Base-by-base conservation (phyloP, 2,888 invertebrate genomes). In the Cantharis flavilabris region DNA sequence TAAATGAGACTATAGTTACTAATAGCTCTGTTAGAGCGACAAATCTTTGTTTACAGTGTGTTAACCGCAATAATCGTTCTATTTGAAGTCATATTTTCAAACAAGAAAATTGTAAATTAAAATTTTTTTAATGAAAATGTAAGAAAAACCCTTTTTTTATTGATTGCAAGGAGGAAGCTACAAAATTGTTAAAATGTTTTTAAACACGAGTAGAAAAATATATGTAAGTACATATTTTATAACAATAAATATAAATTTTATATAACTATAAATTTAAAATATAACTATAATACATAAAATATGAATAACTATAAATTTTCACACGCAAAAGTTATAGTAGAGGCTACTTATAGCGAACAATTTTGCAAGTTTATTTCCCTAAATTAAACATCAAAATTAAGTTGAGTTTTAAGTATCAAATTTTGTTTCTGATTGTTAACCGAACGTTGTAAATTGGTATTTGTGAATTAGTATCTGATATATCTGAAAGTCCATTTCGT, bases 401-500 rank as follows among this genome's bases (percentile, higher is more conserved):
- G 49, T 49, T 49, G 13, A n/a, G 49, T 49, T 49, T 49, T 49
- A 49, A 9, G 49, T n/a, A 49, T 13, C n/a, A 49, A 49, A n/a
- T 49, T n/a, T 49, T n/a, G n/a, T 49, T 49, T 49, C 49, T 49
- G 49, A 49, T 49, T 49, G n/a, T 49, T 49, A 49, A 49, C n/a
- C 49, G 49, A n/a, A 49, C 7, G 49, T 49, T 49, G n/a, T 49
- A 49, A 49, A 49, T 49, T n/a, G 5, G 13, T 33, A 33, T 33
- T 33, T 13, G 30, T 13, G 33, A n/a, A 33, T 33, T 75, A 62
- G 80, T 76, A 82, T 82, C 82, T 26, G 26, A 5, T 80, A 80
- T 79, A 82, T 83, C 80, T 80, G 80, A 81, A 82, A 80, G 80
- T 79, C 72, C 81, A 76, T 80, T 80, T 80, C 81, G 83, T 84